A percentile compares a stretch with the other conserved stretches of the same genome.
These are phyloP conservation scores for Coenobita brevimanus DNA, from an alignment of 1,140 invertebrate species.

Conservation along the genomic window DNA sequence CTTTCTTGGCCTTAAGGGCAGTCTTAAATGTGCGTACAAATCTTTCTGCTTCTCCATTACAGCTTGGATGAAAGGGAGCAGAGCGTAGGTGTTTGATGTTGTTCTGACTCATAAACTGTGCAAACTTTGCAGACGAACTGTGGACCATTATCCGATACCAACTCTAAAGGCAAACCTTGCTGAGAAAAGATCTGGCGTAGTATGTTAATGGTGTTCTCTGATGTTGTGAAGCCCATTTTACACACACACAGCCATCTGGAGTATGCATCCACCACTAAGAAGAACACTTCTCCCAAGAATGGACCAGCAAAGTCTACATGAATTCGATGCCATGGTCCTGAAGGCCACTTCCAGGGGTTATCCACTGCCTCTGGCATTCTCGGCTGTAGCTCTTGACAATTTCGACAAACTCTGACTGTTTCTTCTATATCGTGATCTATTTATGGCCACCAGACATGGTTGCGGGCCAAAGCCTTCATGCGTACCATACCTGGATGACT, in stretches of 20 bases:
- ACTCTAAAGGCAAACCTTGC: slow-evolving; percentile 11
- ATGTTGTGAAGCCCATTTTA: not conserved
- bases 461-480: slow-evolving; percentile 51
- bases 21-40: not conserved
- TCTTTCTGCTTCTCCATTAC: not conserved
- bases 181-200: slow-evolving; percentile 23
- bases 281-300: slow-evolving; percentile 71
- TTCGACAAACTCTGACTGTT: slow-evolving; percentile 73
- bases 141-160: not conserved
- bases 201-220: slow-evolving; percentile 1
- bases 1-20: too few relatives aligned
- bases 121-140: not conserved
- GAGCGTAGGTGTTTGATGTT: not conserved
- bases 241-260: slow-evolving; percentile 76
- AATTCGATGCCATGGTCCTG: slow-evolving; percentile 70
- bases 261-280: slow-evolving; percentile 74
- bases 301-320: slow-evolving; percentile 75
- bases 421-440: slow-evolving; percentile 73
- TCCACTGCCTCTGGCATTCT: slow-evolving; percentile 28
- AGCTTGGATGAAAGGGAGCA: not conserved
- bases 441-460: too few relatives aligned
- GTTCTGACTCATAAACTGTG: not conserved
- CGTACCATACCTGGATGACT: slow-evolving; percentile 47
- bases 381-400: slow-evolving; percentile 71
- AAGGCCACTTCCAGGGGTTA: slow-evolving; percentile 67